Evolutionary conservation across 1,140 invertebrate species (phyloP), one percentile per base, ranked within the genome.

Genomic region (Drusus annulatus): DNA sequence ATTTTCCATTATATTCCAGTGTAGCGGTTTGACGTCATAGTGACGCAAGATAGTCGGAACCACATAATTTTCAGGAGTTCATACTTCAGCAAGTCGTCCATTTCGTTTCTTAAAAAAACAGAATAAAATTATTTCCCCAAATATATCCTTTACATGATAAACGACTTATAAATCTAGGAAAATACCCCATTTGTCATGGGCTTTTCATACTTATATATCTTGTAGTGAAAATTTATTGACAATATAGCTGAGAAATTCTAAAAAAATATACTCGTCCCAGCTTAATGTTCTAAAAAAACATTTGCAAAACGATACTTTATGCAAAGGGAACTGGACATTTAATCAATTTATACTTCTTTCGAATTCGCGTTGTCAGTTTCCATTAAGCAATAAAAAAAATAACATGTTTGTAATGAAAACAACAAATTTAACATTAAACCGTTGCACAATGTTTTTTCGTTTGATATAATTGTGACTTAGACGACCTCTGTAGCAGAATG

Each of bases 111-210:
- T n/a, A 50, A 69, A 17, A 50, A 69, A 69, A n/a, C n/a, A 69
- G 36, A 45, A 50, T 69, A 69, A 69, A 69, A 69, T 69, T 69
- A 69, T 69, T 50, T 50, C 45, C n/a, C 65, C n/a, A 19, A 69
- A 51, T 69, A 69, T 50, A 69, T 51, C 28, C 36, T 50, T 23
- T 19, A 69, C 16, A 69, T 10, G 28, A 69, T 63, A 63, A 63
- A 63, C 13, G 23, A 63, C 60, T 31, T 69, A 69, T 69, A 69
- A 69, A 69, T 69, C 65, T 69, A 19, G n/a, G 2, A 17, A 45
- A 45, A 69, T 19, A 36, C 16, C 36, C 60, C 65, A 69, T 36
- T 50, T 45, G 7, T 69, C 65, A 21, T 45, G 28, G 36, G 21
- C 7, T 50, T 50, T 19, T 50, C 36, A 17, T 19, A 6, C 56